Conservation (phyloP, 2,113 vertebrate genomes). For the Tichodroma muraria region DNA sequence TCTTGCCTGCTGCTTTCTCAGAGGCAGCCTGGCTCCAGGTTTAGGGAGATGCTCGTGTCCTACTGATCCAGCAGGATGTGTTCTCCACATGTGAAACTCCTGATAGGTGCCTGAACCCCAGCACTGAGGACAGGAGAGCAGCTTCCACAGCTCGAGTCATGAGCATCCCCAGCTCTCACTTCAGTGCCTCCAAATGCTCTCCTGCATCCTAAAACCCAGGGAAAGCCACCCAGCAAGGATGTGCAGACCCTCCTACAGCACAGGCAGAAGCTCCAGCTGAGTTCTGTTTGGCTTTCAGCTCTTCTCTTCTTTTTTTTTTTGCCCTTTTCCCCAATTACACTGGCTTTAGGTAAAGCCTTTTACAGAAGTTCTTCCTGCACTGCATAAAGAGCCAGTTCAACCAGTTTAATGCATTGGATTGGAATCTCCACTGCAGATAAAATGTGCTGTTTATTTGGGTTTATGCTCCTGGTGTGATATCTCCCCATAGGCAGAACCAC, state of each 20-base stretch:
- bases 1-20: not conserved
- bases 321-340: not conserved
- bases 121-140: not conserved
- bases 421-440: not conserved
- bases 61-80: not conserved
- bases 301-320: not conserved
- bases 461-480: not conserved
- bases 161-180: not conserved
- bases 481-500: not conserved
- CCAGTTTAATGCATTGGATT: not conserved
- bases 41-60: not conserved
- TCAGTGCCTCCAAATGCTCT: not conserved
- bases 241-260: not conserved
- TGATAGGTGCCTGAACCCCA: not conserved
- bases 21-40: not conserved
- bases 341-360: not conserved
- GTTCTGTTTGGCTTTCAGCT: not conserved
- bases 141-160: not conserved
- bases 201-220: not conserved
- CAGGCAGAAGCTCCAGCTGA: not conserved
- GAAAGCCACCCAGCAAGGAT: not conserved
- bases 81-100: not conserved
- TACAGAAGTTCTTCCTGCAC: not conserved
- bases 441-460: not conserved
- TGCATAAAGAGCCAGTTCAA: not conserved